A percentile compares a stretch with the other conserved stretches of the same genome.
phyloP scores from a whole-genome alignment of 1,140 invertebrate species.

The Oncopeltus fasciatus region DNA sequence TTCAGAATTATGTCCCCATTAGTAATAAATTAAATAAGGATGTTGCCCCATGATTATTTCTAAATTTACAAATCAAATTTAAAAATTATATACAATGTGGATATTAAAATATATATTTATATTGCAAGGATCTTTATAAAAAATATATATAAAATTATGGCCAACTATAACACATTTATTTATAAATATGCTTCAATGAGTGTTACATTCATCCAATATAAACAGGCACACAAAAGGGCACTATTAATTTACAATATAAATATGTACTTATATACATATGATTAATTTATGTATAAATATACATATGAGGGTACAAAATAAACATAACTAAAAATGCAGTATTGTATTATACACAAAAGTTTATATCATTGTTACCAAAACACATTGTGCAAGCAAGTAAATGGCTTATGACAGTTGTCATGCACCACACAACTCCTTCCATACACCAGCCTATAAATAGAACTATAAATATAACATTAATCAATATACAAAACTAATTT shows the following conservation, averaged over 20 bases:
- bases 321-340: conserved; percentile 1
- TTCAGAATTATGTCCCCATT: background rate
- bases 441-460: background rate
- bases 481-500: conserved; percentile 4
- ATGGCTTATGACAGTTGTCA: background rate
- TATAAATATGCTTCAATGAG: conserved; percentile 5
- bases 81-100: background rate
- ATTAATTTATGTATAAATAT: conserved; percentile 3
- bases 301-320: conserved; percentile 3
- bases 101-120: background rate
- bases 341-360: background rate
- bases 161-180: conserved; percentile 9
- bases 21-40: background rate
- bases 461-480: conserved; percentile 4
- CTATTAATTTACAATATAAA: background rate
- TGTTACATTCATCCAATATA: background rate
- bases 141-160: conserved; percentile 9
- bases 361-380: background rate
- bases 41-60: background rate
- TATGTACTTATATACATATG: conserved; percentile 1
- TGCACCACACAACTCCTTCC: background rate
- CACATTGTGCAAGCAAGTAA: conserved; percentile 2
- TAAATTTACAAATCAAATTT: background rate
- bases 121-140: conserved; percentile 1
- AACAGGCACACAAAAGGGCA: background rate